phyloP scores from a whole-genome alignment of 2,113 vertebrate species.

The Siniperca knerii region DNA sequence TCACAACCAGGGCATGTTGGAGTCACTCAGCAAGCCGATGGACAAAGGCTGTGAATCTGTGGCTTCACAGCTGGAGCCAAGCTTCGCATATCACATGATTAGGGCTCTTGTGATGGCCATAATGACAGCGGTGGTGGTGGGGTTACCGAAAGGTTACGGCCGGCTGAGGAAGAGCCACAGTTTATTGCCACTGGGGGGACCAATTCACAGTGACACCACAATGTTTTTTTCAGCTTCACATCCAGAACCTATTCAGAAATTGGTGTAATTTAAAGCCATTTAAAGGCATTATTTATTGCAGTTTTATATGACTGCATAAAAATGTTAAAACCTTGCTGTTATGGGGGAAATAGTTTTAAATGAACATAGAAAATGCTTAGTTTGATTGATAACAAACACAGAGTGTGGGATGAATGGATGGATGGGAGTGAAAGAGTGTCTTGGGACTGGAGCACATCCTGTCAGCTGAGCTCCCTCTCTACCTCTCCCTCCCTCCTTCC shows the following conservation, averaged over 20 bases:
- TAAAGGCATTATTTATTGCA: conserved; percentile 33
- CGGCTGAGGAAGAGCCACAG: conserved; percentile 26
- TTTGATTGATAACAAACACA: conserved; percentile 54
- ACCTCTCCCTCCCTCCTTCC: conserved; percentile 22
- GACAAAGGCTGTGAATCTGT: conserved; percentile 63
- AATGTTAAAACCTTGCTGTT: conserved; percentile 31
- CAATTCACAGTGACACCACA: conserved; percentile 43
- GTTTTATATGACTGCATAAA: conserved; percentile 2
- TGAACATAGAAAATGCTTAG: conserved; percentile 5
- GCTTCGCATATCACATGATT: conserved; percentile 60
- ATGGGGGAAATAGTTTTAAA: conserved; percentile 13
- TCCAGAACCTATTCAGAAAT: conserved; percentile 31
- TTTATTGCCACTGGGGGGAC: conserved; percentile 53
- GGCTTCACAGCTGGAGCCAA: conserved; percentile 62
- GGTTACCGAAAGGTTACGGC: conserved; percentile 62
- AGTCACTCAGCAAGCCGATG: conserved; percentile 30
- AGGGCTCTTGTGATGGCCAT: conserved; percentile 47
- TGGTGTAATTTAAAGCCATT: conserved; percentile 31
- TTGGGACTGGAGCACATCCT: conserved; percentile 72
- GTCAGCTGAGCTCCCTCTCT: conserved; percentile 69
- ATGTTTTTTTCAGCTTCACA: conserved; percentile 37
- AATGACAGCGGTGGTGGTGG: conserved; percentile 54
- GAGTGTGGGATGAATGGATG: conserved; percentile 39
- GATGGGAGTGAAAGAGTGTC: conserved; percentile 48
- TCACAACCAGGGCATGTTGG: conserved; percentile 50